Evolutionary conservation across 2,888 invertebrate genomes (phyloP).

Genomic region (Epicampocera succincta): DNA sequence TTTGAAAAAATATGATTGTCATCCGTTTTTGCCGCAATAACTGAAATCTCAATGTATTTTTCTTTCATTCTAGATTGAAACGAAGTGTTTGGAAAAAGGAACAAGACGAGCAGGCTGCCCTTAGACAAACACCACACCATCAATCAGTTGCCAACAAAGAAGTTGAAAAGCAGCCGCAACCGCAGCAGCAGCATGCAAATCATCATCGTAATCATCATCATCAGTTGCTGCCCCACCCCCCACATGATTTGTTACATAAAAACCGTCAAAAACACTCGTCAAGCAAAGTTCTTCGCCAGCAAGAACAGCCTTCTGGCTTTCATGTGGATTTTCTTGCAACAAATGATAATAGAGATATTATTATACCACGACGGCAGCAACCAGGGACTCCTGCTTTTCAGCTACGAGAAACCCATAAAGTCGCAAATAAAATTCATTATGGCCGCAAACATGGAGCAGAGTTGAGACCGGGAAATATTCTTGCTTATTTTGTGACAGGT

Average conservation of each 20-base stretch:
- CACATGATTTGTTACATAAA: conserved; percentile 23
- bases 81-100: conserved; percentile 15
- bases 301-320: conserved; percentile 1
- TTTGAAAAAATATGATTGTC: neutral
- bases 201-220: conserved; percentile 2
- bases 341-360: conserved; percentile 33
- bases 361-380: conserved; percentile 48
- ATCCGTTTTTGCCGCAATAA: conserved; percentile 14
- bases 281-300: conserved; percentile 6
- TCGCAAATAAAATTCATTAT: conserved; percentile 35
- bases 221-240: neutral
- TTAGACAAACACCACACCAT: neutral
- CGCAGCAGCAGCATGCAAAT: neutral
- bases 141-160: conserved; percentile 9
- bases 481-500: conserved; percentile 19
- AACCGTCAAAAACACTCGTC: conserved; percentile 19
- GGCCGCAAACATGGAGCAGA: neutral
- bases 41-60: neutral
- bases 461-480: neutral
- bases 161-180: too few species aligned
- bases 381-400: conserved; percentile 4
- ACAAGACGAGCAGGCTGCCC: neutral
- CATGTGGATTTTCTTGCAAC: conserved; percentile 25
- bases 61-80: conserved; percentile 59
- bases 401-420: conserved; percentile 33